These are phyloP conservation scores for Habroteleia sp. DNA, from an alignment of 2,888 invertebrate species.

Conservation along the genomic window DNA sequence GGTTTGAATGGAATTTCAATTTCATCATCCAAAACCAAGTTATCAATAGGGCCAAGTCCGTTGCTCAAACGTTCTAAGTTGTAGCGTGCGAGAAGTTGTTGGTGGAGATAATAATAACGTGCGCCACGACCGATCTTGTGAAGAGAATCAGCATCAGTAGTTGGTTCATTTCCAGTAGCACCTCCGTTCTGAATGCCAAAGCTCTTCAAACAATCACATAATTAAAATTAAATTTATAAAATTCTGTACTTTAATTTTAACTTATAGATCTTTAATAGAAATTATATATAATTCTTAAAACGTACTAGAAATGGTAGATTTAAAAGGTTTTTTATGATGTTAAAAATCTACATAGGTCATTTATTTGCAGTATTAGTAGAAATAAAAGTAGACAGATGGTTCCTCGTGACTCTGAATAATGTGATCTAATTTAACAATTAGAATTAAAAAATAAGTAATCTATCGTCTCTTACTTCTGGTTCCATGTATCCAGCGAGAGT, in stretches of 20 bases:
- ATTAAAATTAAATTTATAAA: not conserved
- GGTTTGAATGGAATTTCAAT: constrained; percentile 85
- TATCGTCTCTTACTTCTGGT: too few relatives aligned
- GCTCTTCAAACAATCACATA: constrained; percentile 66
- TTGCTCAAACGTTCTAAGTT: constrained; percentile 89
- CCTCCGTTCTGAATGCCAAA: constrained; percentile 28
- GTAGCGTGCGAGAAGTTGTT: constrained; percentile 87
- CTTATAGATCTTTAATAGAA: too few relatives aligned
- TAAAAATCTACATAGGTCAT: too few relatives aligned
- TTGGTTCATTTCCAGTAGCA: constrained; percentile 3
- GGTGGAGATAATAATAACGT: constrained; percentile 84
- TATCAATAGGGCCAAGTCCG: constrained; percentile 85
- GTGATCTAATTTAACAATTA: too few relatives aligned
- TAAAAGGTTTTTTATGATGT: too few relatives aligned
- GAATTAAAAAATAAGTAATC: too few relatives aligned
- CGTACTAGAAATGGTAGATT: too few relatives aligned
- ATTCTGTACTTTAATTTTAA: too few relatives aligned
- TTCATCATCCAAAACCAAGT: constrained; percentile 82
- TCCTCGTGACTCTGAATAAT: too few relatives aligned
- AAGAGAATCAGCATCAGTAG: constrained; percentile 11
- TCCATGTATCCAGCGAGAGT: constrained; percentile 82
- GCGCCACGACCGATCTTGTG: constrained; percentile 77
- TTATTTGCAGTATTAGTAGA: too few relatives aligned
- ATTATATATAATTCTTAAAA: too few relatives aligned
- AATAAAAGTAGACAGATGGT: too few relatives aligned